A percentile compares a stretch with the other conserved stretches of the same genome.
phyloP scores from a whole-genome alignment of 1,140 invertebrate species.

The Sitobion miscanthi region DNA sequence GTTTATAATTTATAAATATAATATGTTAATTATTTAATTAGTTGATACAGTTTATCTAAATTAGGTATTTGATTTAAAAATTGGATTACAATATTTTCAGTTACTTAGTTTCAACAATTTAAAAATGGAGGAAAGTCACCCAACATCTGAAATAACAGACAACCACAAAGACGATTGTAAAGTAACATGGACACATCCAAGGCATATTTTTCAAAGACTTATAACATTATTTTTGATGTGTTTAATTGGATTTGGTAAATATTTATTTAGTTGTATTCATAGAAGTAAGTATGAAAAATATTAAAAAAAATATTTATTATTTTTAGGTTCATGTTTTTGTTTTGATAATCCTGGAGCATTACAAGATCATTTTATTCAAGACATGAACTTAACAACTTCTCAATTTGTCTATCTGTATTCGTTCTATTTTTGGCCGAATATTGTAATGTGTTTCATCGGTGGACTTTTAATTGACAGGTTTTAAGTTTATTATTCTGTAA shows the following conservation, averaged over 20 bases:
- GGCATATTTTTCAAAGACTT: constrained; percentile 64
- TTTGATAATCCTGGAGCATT: constrained; percentile 96
- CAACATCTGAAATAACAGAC: neutral
- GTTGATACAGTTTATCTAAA: neutral
- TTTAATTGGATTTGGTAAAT: constrained; percentile 82
- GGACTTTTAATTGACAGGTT: constrained; percentile 92
- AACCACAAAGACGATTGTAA: neutral
- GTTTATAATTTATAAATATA: too few species aligned
- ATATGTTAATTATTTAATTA: neutral
- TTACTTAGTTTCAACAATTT: neutral
- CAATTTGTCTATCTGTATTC: constrained; percentile 90
- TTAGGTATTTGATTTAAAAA: neutral
- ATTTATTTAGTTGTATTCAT: constrained; percentile 6
- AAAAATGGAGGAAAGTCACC: neutral
- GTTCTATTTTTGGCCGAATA: constrained; percentile 98
- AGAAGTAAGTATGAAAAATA: neutral
- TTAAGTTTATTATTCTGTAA: neutral
- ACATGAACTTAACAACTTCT: constrained; percentile 80
- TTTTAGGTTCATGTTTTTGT: constrained; percentile 93
- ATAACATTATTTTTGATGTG: constrained; percentile 84
- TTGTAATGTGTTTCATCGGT: constrained; percentile 93
- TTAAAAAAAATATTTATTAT: constrained; percentile 38
- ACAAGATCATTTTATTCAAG: constrained; percentile 83
- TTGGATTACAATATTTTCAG: neutral
- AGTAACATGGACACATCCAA: constrained; percentile 56